These are phyloP conservation scores for Lucinisca nassula DNA, from an alignment of 2,888 invertebrate genomes.

Conservation along the genomic window DNA sequence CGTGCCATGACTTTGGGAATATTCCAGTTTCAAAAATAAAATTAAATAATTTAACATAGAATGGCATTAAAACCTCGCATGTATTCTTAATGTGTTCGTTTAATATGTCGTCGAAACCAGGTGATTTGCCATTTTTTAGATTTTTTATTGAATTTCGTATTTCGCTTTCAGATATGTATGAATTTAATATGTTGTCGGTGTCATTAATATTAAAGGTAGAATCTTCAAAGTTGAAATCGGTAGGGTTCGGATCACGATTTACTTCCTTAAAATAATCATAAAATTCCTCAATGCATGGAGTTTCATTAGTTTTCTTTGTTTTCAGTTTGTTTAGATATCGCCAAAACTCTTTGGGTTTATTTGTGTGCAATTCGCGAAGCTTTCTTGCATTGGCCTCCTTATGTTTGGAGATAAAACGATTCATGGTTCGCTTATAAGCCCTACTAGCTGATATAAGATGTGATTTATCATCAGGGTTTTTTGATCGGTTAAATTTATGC, in stretches of 20 bases:
- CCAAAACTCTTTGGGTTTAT: background rate
- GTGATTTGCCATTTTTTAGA: background rate
- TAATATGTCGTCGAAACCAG: background rate
- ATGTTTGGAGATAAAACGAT: background rate
- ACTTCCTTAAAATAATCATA: background rate
- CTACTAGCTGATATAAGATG: background rate
- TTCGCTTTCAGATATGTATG: background rate
- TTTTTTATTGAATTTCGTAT: background rate
- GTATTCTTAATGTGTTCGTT: background rate
- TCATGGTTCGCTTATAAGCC: background rate
- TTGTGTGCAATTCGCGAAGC: background rate
- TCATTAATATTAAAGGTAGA: background rate
- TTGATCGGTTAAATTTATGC: background rate
- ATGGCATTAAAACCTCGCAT: background rate
- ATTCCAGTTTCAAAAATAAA: background rate
- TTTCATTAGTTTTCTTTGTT: background rate
- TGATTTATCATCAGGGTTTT: background rate
- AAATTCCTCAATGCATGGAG: background rate
- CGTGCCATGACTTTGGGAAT: background rate
- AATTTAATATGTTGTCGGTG: background rate
- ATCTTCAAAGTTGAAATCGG: background rate
- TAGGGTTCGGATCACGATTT: background rate
- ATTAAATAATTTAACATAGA: background rate
- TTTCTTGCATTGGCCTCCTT: background rate
- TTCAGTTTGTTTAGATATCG: background rate